Conservation (phyloP, 2,888 invertebrate genomes). For the Mesorhabditis spiculigera region DNA sequence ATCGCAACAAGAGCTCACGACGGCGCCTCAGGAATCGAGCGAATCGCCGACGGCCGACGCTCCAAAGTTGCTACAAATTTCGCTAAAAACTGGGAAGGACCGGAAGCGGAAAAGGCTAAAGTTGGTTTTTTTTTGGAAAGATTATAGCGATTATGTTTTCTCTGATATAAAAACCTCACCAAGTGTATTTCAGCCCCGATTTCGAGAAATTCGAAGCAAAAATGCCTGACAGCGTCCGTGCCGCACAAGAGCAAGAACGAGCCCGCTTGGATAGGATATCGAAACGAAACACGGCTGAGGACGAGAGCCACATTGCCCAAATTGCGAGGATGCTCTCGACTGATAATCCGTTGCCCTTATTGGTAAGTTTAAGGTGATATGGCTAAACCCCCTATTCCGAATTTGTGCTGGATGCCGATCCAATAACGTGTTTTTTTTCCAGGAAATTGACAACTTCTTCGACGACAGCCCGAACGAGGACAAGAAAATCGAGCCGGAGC, state of each 20-base stretch:
- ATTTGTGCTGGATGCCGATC: not conserved
- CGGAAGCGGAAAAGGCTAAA: not conserved
- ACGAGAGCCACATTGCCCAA: not conserved
- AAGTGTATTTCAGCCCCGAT: not conserved
- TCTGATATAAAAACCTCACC: not conserved
- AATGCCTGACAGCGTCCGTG: not conserved
- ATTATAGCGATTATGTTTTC: not conserved
- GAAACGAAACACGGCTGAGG: not conserved
- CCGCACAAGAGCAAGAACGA: constrained; percentile 1
- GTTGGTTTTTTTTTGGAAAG: not conserved
- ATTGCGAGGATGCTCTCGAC: not conserved
- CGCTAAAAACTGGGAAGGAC: not conserved
- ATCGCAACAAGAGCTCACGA: too few species aligned
- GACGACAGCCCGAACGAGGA: not conserved
- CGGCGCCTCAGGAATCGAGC: not conserved
- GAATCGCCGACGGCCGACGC: not conserved
- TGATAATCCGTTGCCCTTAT: not conserved
- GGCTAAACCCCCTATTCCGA: too few species aligned
- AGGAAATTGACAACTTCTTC: not conserved
- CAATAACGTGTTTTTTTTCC: not conserved
- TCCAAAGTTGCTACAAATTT: not conserved
- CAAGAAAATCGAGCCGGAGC: not conserved
- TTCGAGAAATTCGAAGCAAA: not conserved
- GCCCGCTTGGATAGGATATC: not conserved
- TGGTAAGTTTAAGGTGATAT: too few species aligned